Conservation (phyloP, 1,140 invertebrate genomes). For the Drosophila micromelanica region DNA sequence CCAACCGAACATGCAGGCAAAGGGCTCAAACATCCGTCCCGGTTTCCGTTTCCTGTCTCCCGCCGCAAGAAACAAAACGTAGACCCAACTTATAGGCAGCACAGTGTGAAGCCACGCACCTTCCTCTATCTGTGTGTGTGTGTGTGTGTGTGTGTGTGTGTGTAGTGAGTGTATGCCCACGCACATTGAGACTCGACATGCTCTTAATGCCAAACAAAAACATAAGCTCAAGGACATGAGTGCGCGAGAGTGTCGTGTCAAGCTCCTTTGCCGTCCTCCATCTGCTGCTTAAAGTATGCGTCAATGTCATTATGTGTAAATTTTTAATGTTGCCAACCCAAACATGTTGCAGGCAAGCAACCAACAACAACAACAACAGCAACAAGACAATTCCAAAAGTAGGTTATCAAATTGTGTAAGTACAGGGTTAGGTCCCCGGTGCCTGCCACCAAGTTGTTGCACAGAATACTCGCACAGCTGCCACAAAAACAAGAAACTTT, state of each 20-base stretch:
- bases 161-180: conserved; percentile 13
- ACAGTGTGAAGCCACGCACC: conserved; percentile 37
- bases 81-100: conserved; percentile 55
- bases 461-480: conserved; percentile 40
- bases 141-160: conserved; percentile 9
- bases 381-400: conserved; percentile 47
- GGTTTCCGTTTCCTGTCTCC: conserved; percentile 48
- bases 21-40: conserved; percentile 44
- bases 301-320: conserved; percentile 69
- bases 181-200: conserved; percentile 62
- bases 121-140: not conserved
- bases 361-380: conserved; percentile 27
- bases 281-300: conserved; percentile 23
- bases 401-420: conserved; percentile 77
- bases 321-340: conserved; percentile 73
- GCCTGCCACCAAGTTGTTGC: conserved; percentile 48
- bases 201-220: conserved; percentile 79
- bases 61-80: conserved; percentile 50
- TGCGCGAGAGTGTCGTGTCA: conserved; percentile 19
- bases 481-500: conserved; percentile 62
- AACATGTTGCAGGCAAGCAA: conserved; percentile 37
- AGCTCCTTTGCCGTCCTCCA: not conserved
- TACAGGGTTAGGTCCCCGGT: conserved; percentile 34
- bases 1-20: conserved; percentile 15
- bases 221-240: conserved; percentile 72